Percentiles rank a stretch among this genome's conserved stretches.
phyloP scores from a whole-genome alignment of 2,113 vertebrate genomes.

The Sinocyclocheilus grahami region DNA sequence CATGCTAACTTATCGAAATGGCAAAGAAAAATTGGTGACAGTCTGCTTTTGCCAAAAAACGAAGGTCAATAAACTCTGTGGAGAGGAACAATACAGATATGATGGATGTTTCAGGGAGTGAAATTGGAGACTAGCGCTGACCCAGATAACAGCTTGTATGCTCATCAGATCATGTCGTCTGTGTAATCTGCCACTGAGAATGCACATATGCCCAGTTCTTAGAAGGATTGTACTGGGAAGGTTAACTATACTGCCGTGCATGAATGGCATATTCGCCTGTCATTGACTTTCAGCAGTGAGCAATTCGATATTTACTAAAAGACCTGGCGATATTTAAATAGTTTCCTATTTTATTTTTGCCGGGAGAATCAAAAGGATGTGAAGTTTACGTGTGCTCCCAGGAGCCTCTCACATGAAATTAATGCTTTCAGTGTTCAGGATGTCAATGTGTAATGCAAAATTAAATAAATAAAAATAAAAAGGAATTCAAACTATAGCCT shows the following conservation, averaged over 20 bases:
- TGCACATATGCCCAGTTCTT: conserved; percentile 52
- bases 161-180: conserved; percentile 52
- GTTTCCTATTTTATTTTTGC: not conserved
- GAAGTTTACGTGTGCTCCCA: not conserved
- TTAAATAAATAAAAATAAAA: too few relatives aligned
- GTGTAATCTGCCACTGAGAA: conserved; percentile 49
- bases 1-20: conserved; percentile 36
- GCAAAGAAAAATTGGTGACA: conserved; percentile 33
- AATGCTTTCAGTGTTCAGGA: too few relatives aligned
- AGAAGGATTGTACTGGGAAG: conserved; percentile 40
- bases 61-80: conserved; percentile 20
- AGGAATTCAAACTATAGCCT: too few relatives aligned
- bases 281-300: not conserved
- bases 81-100: conserved; percentile 37
- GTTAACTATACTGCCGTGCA: conserved; percentile 37
- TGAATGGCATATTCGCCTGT: conserved; percentile 21
- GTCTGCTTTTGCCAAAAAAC: conserved; percentile 17
- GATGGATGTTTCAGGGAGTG: conserved; percentile 44
- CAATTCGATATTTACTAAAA: conserved; percentile 9
- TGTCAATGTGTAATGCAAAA: too few relatives aligned
- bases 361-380: not conserved
- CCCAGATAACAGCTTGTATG: conserved; percentile 53
- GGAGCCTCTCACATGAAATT: not conserved
- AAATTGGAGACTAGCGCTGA: conserved; percentile 53
- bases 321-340: not conserved